Evolutionary conservation across 1,140 invertebrate species (phyloP).

Genomic region (Drosophila sechellia): DNA sequence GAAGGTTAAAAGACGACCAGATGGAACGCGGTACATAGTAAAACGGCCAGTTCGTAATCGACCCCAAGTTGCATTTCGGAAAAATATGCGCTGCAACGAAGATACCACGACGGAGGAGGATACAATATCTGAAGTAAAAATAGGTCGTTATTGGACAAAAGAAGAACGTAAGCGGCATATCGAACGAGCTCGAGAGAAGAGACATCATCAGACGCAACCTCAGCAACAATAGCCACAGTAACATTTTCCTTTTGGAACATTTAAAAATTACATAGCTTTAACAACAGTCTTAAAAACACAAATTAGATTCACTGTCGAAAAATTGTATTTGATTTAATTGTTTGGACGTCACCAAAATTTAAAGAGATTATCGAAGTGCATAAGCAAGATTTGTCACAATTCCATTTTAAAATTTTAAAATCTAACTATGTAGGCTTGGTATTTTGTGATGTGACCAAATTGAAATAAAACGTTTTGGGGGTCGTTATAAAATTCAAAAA

Average conservation of each 20-base stretch:
- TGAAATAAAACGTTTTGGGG: no score
- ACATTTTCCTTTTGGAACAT: slow-evolving; percentile 2
- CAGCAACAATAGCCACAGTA: slow-evolving; percentile 38
- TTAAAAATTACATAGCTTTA: slow-evolving; percentile 14
- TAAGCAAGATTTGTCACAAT: slow-evolving; percentile 1
- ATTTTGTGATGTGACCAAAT: neutral
- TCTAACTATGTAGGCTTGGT: neutral
- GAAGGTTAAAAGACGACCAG: slow-evolving; percentile 92
- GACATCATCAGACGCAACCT: slow-evolving; percentile 85
- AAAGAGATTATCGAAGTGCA: neutral
- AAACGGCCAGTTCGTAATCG: slow-evolving; percentile 89
- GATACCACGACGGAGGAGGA: slow-evolving; percentile 92
- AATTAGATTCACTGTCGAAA: neutral
- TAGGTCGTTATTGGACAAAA: slow-evolving; percentile 92
- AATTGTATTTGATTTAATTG: neutral
- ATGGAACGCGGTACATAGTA: slow-evolving; percentile 92
- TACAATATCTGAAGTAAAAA: slow-evolving; percentile 92
- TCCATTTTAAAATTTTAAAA: neutral
- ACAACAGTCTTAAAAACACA: neutral
- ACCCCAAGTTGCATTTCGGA: slow-evolving; percentile 80
- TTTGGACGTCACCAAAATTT: neutral
- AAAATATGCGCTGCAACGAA: slow-evolving; percentile 88
- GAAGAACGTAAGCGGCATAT: slow-evolving; percentile 91
- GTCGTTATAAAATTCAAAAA: no score
- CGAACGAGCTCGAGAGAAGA: slow-evolving; percentile 89